These are phyloP conservation scores for Harpalus rubripes DNA, from an alignment of 2,888 invertebrate species.

Conservation along the genomic window DNA sequence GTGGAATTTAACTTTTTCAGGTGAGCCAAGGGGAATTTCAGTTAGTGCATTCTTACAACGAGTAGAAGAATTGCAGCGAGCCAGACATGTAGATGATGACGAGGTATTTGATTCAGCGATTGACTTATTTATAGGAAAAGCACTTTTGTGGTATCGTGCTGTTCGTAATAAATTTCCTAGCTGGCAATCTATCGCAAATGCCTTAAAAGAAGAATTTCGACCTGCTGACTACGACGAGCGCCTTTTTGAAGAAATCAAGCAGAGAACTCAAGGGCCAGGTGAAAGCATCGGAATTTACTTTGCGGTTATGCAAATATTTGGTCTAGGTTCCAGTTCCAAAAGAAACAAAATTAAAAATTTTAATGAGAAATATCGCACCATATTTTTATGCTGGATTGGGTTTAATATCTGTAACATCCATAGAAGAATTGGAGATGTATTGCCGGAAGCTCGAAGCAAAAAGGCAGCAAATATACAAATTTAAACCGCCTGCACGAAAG, in stretches of 20 bases:
- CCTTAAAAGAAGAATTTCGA: constrained; percentile 39
- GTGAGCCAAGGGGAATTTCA: constrained; percentile 37
- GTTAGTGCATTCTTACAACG: constrained; percentile 65
- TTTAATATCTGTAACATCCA: constrained; percentile 16
- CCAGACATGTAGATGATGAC: constrained; percentile 27
- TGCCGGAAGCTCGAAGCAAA: constrained; percentile 11
- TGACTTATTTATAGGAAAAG: constrained; percentile 62
- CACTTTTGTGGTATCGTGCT: constrained; percentile 57
- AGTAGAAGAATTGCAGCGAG: constrained; percentile 58
- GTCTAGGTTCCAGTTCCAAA: constrained; percentile 5
- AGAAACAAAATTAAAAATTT: constrained; percentile 22
- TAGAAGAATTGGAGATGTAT: constrained; percentile 10
- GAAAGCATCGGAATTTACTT: constrained; percentile 37
- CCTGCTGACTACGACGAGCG: constrained; percentile 24
- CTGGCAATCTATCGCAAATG: constrained; percentile 22
- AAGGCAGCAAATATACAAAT: background rate
- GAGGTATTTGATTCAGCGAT: constrained; percentile 58
- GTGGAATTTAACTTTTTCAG: constrained; percentile 62
- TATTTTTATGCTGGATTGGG: constrained; percentile 21
- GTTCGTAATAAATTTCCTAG: background rate
- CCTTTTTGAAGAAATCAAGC: constrained; percentile 52
- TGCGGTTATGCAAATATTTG: constrained; percentile 34
- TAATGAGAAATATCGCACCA: constrained; percentile 48
- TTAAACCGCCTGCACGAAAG: background rate
- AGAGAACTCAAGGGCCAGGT: constrained; percentile 56